These are phyloP conservation scores for Cheilosia grossa DNA, from an alignment of 2,888 invertebrate species.

Conservation along the genomic window DNA sequence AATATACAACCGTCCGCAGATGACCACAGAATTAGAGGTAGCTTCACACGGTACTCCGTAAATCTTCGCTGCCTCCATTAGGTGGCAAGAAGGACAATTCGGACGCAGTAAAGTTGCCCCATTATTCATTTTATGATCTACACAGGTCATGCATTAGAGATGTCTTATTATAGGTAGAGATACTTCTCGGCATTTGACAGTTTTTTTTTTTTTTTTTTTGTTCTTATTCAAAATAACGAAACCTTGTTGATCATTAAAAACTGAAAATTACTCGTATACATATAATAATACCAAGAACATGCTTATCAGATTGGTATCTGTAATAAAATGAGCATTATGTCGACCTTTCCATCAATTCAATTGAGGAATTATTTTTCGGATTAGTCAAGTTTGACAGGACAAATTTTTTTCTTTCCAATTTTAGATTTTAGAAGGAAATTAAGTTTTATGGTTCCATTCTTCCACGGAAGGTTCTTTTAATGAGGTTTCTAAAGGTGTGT, in stretches of 20 bases:
- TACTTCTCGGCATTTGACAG: constrained; percentile 20
- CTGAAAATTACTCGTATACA: constrained; percentile 46
- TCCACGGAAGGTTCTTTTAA: constrained; percentile 47
- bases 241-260: constrained; percentile 16
- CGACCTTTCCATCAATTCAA: constrained; percentile 18
- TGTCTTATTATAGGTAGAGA: background rate
- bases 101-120: constrained; percentile 54
- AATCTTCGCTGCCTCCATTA: constrained; percentile 50
- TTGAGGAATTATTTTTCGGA: constrained; percentile 37
- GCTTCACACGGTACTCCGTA: constrained; percentile 55
- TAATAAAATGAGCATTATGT: constrained; percentile 32
- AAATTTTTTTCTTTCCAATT: constrained; percentile 29
- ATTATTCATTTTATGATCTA: constrained; percentile 69
- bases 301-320: constrained; percentile 43
- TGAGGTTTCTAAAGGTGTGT: constrained; percentile 9
- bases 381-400: constrained; percentile 60
- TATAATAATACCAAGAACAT: constrained; percentile 20
- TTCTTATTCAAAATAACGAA: constrained; percentile 29
- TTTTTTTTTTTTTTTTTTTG: too few relatives aligned
- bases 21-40: constrained; percentile 33
- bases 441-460: constrained; percentile 40
- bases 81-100: constrained; percentile 67
- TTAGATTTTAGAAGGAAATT: constrained; percentile 36
- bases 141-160: constrained; percentile 57
- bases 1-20: constrained; percentile 3